A percentile compares a stretch with the other conserved stretches of the same genome.
These are phyloP conservation scores for Acipenser transmontanus DNA, from an alignment of 2,797 vertebrate genomes.

Conservation along the genomic window DNA sequence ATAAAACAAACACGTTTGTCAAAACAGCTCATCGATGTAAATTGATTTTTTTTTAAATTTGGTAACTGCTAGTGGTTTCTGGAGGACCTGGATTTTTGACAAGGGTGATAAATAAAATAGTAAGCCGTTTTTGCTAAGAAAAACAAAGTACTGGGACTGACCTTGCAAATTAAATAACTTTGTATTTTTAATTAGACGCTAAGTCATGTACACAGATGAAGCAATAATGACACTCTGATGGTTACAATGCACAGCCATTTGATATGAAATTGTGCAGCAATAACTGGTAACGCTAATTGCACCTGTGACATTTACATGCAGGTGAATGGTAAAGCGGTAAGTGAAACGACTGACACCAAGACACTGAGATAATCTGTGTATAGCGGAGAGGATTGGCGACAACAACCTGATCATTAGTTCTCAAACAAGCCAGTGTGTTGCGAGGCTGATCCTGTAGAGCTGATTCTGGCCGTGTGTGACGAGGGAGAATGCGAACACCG, in stretches of 20 bases:
- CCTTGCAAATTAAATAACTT: no score
- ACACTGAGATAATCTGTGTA: slow-evolving; percentile 48
- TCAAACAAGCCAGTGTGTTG: neutral
- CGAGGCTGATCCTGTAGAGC: slow-evolving; percentile 1
- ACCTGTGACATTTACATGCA: slow-evolving; percentile 13
- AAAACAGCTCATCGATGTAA: no score
- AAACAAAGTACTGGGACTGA: no score
- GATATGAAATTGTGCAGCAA: neutral
- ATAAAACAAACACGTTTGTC: no score
- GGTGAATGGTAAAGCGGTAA: slow-evolving; percentile 55
- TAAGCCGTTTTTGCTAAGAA: no score
- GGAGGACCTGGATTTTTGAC: no score
- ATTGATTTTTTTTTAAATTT: no score
- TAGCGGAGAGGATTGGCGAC: slow-evolving; percentile 21
- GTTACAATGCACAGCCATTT: neutral
- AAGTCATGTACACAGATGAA: neutral
- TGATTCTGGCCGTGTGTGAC: slow-evolving; percentile 12
- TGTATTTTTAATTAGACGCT: no score
- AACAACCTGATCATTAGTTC: neutral
- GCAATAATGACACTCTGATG: neutral
- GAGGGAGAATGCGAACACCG: slow-evolving; percentile 24
- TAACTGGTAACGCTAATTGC: slow-evolving; percentile 18
- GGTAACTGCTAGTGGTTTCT: no score
- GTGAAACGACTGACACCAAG: slow-evolving; percentile 42
- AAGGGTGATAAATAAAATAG: no score